phyloP scores from a whole-genome alignment of 2,888 invertebrate species.

The Philonicus albiceps region DNA sequence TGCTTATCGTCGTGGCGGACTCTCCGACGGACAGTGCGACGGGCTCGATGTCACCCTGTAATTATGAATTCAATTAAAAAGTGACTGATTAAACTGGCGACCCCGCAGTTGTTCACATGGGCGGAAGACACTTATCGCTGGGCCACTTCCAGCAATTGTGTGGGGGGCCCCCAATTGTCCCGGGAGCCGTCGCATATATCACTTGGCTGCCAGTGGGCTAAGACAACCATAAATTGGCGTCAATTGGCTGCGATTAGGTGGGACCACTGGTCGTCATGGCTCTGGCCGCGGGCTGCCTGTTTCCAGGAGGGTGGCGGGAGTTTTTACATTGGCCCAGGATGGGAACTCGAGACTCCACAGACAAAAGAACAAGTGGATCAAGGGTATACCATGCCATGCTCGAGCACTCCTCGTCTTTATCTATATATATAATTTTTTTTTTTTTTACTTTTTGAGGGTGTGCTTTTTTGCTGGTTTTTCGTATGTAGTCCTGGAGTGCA shows the following conservation, averaged over 20 bases:
- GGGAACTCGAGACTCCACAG: neutral
- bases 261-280: neutral
- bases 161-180: neutral
- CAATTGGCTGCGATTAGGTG: slow-evolving; percentile 39
- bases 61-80: slow-evolving; percentile 41
- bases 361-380: slow-evolving; percentile 38
- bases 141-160: slow-evolving; percentile 3
- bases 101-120: slow-evolving; percentile 11
- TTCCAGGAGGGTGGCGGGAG: neutral
- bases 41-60: slow-evolving; percentile 20
- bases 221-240: slow-evolving; percentile 42
- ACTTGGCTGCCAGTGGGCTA: neutral
- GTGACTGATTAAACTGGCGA: slow-evolving; percentile 9
- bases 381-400: slow-evolving; percentile 14
- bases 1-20: neutral
- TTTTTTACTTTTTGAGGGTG: neutral
- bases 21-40: neutral
- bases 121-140: slow-evolving; percentile 17
- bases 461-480: neutral
- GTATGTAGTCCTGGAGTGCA: neutral
- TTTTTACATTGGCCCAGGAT: neutral
- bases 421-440: neutral
- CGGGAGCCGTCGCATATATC: slow-evolving; percentile 17
- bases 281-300: neutral
- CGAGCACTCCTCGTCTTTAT: neutral